Conservation (phyloP, 2,888 invertebrate species). For the Lobophora halterata region DNA sequence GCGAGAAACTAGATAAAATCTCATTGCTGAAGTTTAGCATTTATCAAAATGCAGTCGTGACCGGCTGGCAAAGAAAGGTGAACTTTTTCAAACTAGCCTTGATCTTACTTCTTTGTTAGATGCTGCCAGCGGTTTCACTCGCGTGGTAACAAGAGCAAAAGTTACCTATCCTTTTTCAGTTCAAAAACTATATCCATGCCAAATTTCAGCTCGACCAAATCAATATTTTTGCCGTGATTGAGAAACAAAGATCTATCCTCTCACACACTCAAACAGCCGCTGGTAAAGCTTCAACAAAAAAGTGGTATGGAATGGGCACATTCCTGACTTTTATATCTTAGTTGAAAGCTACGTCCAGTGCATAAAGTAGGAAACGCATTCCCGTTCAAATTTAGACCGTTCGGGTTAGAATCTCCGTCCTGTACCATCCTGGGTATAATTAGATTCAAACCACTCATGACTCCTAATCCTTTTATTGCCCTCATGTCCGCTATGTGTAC, state of each 20-base stretch:
- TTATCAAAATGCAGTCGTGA: conserved; percentile 43
- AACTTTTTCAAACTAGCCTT: conserved; percentile 49
- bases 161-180: too few relatives aligned
- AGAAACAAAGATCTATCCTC: too few relatives aligned
- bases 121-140: conserved; percentile 32
- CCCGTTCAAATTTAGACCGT: conserved; percentile 18
- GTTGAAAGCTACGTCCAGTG: too few relatives aligned
- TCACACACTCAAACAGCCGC: too few relatives aligned
- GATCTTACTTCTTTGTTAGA: conserved; percentile 51
- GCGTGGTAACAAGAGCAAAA: too few relatives aligned
- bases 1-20: conserved; percentile 26
- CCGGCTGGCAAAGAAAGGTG: conserved; percentile 38
- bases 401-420: conserved; percentile 17
- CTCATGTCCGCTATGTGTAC: conserved; percentile 19
- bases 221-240: too few relatives aligned
- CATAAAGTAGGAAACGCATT: conserved; percentile 22
- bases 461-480: conserved; percentile 25
- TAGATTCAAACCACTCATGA: conserved; percentile 24
- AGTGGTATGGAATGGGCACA: too few relatives aligned
- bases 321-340: too few relatives aligned
- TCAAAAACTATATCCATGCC: too few relatives aligned
- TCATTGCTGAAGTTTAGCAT: conserved; percentile 38
- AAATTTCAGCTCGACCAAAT: too few relatives aligned
- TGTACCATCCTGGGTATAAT: conserved; percentile 17
- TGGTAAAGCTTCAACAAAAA: too few relatives aligned